Percentiles rank a stretch among this genome's conserved stretches.
Conservation (phyloP, 2,888 invertebrate species). For the Metalampra italica region DNA sequence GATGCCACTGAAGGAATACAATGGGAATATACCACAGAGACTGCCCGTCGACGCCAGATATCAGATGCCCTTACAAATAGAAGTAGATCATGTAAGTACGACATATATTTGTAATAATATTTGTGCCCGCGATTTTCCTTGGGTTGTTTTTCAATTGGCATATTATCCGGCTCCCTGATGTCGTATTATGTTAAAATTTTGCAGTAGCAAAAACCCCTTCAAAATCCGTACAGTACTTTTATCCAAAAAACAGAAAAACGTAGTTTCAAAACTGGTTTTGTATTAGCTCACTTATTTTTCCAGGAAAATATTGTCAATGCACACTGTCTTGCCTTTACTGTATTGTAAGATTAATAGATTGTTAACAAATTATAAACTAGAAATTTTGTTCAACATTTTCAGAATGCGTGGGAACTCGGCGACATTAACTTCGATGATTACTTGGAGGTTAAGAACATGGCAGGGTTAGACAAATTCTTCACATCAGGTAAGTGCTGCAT, state of each 20-base stretch:
- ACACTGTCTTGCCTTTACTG: background rate
- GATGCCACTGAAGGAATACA: slow-evolving; percentile 49
- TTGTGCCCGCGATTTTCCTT: too few species aligned
- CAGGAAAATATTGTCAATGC: too few species aligned
- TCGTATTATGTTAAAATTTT: too few species aligned
- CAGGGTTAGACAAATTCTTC: slow-evolving; percentile 80
- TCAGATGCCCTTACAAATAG: slow-evolving; percentile 78
- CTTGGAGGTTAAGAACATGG: slow-evolving; percentile 74
- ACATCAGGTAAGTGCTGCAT: slow-evolving; percentile 56
- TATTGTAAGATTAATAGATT: background rate
- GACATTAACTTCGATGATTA: slow-evolving; percentile 61
- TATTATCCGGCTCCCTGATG: too few species aligned
- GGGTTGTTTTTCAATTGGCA: too few species aligned
- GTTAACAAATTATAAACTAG: background rate
- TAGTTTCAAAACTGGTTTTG: too few species aligned
- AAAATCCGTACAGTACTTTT: too few species aligned
- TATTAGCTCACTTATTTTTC: too few species aligned
- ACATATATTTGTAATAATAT: background rate
- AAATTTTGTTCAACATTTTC: slow-evolving; percentile 27
- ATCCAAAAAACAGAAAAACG: too few species aligned
- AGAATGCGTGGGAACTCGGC: slow-evolving; percentile 81
- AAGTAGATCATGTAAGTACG: slow-evolving; percentile 83
- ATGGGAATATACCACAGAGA: slow-evolving; percentile 57
- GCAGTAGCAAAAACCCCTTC: too few species aligned
- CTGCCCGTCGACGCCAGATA: slow-evolving; percentile 52